phyloP scores from a whole-genome alignment of 2,888 invertebrate species.

The Pycnomerus fuliginosus region DNA sequence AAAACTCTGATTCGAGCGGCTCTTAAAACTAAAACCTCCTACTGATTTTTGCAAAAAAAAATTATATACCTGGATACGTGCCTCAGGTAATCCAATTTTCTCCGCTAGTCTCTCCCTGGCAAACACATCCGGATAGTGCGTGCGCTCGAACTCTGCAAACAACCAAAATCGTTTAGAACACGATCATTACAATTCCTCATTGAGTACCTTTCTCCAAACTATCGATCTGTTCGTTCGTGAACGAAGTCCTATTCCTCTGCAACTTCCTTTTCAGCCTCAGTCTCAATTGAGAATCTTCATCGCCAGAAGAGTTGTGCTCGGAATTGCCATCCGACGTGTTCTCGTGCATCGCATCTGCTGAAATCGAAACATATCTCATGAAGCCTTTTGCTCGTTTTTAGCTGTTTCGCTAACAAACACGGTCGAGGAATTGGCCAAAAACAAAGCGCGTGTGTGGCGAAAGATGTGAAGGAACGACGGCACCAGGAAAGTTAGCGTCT shows the following conservation, averaged over 20 bases:
- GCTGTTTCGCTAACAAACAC: slow-evolving; percentile 12
- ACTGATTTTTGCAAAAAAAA: slow-evolving; percentile 45
- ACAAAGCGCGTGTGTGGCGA: slow-evolving; percentile 24
- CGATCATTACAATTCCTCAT: neutral
- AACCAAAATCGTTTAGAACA: neutral
- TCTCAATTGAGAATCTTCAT: slow-evolving; percentile 89
- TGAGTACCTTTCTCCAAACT: slow-evolving; percentile 92
- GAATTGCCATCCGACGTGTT: slow-evolving; percentile 87
- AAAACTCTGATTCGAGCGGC: neutral
- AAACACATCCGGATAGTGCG: slow-evolving; percentile 97
- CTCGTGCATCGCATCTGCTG: slow-evolving; percentile 62
- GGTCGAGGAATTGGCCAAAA: slow-evolving; percentile 16
- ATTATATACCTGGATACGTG: slow-evolving; percentile 94
- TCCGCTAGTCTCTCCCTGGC: slow-evolving; percentile 93
- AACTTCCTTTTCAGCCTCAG: slow-evolving; percentile 92
- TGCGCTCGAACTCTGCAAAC: slow-evolving; percentile 89
- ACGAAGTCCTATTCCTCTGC: slow-evolving; percentile 96
- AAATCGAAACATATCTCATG: slow-evolving; percentile 21
- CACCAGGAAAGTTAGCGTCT: slow-evolving; percentile 44
- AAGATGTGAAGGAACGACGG: slow-evolving; percentile 21
- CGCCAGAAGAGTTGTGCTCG: slow-evolving; percentile 86
- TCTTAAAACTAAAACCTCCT: slow-evolving; percentile 12
- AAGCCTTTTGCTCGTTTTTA: slow-evolving; percentile 7
- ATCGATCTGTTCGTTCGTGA: slow-evolving; percentile 98
- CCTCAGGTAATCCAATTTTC: slow-evolving; percentile 98